Evolutionary conservation across 2,797 vertebrate species (phyloP), one percentile per base, ranked within the genome.

Genomic region (Pangasius sanitwongsei): DNA sequence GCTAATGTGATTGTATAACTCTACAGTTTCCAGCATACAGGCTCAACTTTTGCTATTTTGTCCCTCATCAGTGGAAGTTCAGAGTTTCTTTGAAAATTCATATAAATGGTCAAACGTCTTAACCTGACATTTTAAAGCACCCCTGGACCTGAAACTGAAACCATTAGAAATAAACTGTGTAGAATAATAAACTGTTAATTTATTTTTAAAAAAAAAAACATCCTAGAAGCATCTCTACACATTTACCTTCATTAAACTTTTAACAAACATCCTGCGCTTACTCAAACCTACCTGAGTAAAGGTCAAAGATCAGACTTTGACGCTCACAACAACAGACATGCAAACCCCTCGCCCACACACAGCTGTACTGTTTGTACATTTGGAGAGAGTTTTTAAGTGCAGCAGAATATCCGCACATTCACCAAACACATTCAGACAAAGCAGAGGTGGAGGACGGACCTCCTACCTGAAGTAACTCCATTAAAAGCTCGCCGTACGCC

Each of bases 401-500:
- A 74, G 61, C n/a, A 9, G 70, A 86, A 80, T 75, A 82, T 34
- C 74, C 81, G 11, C 16, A 20, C 82, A 44, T 86, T 88, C 87
- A 34, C n/a, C 55, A 63, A 83, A 85, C 61, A 85, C 63, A 67
- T 88, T 89, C 85, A 77, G 34, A 82, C 34, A 85, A 87, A 87
- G 53, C 74, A 83, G 84, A 89, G 69, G 87, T 83, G 87, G 83
- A 85, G 31, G 72, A 72, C 31, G n/a, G 91, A 89, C 74, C 89
- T 91, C 89, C 89, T 80, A 91, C 89, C 90, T 87, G 78, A 89
- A 90, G 87, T 87, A 87, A 87, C 86, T 86, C 87, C 91, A 91
- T 89, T 85, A 92, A 89, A 91, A 90, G 86, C 83, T 70, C 87
- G 34, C 85, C 50, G 44, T 83, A 70, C 85, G 87, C 70, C 87